A percentile compares a stretch with the other conserved stretches of the same genome.
Evolutionary conservation across 2,888 invertebrate genomes (phyloP).

Genomic region (Scelioninae gen. 1): DNA sequence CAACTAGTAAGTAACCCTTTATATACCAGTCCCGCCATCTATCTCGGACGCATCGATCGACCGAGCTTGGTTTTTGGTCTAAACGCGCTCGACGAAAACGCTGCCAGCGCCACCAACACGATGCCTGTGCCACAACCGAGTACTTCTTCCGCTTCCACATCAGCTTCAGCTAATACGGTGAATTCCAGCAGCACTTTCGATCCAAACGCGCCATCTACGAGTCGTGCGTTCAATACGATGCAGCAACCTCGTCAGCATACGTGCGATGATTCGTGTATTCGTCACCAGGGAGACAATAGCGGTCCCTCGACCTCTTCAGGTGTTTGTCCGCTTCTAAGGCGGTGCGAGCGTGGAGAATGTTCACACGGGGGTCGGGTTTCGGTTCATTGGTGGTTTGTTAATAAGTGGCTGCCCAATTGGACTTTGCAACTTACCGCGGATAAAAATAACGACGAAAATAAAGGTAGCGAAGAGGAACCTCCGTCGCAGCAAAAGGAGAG

Average conservation of each 20-base stretch:
- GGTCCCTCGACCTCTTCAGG: slow-evolving; percentile 65
- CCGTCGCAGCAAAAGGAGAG: slow-evolving; percentile 74
- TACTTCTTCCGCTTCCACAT: slow-evolving; percentile 64
- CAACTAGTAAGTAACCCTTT: slow-evolving; percentile 80
- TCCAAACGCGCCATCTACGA: slow-evolving; percentile 71
- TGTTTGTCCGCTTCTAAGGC: slow-evolving; percentile 78
- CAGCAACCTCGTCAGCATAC: slow-evolving; percentile 84
- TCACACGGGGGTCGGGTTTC: slow-evolving; percentile 85
- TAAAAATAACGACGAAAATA: slow-evolving; percentile 74
- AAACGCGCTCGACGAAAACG: slow-evolving; percentile 59
- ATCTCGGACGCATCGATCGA: slow-evolving; percentile 78
- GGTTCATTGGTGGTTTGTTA: slow-evolving; percentile 88
- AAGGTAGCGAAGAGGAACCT: slow-evolving; percentile 74
- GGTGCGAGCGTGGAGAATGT: slow-evolving; percentile 79
- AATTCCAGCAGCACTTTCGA: slow-evolving; percentile 68
- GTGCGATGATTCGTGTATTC: slow-evolving; percentile 84
- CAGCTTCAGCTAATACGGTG: too few relatives aligned
- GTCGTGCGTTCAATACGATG: slow-evolving; percentile 80
- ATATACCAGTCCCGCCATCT: slow-evolving; percentile 79
- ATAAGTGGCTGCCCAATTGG: slow-evolving; percentile 88
- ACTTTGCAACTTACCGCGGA: slow-evolving; percentile 81
- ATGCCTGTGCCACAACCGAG: slow-evolving; percentile 28
- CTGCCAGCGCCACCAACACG: slow-evolving; percentile 20
- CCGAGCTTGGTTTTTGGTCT: slow-evolving; percentile 73
- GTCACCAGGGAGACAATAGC: slow-evolving; percentile 83